These are phyloP conservation scores for Sinosuthora webbiana DNA, from an alignment of 2,113 vertebrate genomes.

Conservation along the genomic window DNA sequence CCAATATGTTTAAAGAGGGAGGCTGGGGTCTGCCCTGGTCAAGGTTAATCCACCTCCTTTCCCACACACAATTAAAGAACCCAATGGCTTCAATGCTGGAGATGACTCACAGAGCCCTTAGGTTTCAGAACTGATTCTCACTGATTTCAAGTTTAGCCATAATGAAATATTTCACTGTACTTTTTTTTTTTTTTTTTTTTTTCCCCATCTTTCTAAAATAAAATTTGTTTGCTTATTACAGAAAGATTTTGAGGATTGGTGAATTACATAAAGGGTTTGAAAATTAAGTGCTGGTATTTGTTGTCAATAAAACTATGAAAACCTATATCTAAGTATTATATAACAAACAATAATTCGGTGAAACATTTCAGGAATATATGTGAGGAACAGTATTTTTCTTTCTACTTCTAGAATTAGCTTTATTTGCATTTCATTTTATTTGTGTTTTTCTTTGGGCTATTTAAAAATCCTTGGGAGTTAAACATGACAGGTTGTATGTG, in stretches of 20 bases:
- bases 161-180: neutral
- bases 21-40: neutral
- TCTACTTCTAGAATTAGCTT: slow-evolving; percentile 33
- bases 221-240: neutral
- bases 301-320: neutral
- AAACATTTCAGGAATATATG: neutral
- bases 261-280: neutral
- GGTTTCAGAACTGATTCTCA: neutral
- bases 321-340: neutral
- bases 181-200: neutral
- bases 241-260: neutral
- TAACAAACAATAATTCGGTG: neutral
- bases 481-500: slow-evolving; percentile 19
- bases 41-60: neutral
- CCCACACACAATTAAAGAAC: accelerated
- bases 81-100: neutral
- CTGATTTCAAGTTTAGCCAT: neutral
- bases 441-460: slow-evolving; percentile 40
- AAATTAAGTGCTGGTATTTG: neutral
- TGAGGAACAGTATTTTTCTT: slow-evolving; percentile 1
- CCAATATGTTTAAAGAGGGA: neutral
- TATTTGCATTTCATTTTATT: slow-evolving; percentile 37
- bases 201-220: neutral
- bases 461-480: slow-evolving; percentile 46
- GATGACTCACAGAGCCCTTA: neutral